Evolutionary conservation across 23 tunicate genomes (phyloP), one percentile per base, ranked within the genome.

Genomic region (Styela clava): DNA sequence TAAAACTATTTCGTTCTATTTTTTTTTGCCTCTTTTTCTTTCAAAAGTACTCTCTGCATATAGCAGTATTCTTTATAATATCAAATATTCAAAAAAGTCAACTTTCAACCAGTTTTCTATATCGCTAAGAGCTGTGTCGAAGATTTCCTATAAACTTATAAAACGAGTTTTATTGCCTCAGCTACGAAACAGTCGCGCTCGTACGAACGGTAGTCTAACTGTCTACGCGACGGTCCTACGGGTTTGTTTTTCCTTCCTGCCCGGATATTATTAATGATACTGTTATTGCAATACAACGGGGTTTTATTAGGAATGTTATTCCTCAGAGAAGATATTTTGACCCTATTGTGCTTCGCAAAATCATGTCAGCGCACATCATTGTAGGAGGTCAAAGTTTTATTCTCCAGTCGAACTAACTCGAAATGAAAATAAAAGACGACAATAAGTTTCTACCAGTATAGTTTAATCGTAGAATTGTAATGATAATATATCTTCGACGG

Each of bases 231-330:
- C n/a, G n/a, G n/a, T n/a, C n/a, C n/a, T n/a, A n/a, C n/a, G n/a
- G 23, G 31, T 67, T 67, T 67, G 71, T 67, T 67, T 67, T 27
- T 16, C 30, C 23, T 18, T 25, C 32, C 16, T 29, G 31, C 71
- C 71, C 71, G 71, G 71, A 67, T 67, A 67, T 67, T 67, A 67
- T 67, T 25, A 67, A 67, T 67, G 71, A 67, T 67, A 67, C 22
- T 67, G 71, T 67, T 67, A 67, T 67, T 67, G 31, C 31, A 67
- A 16, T 19, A 67, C 22, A 25, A 27, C 30, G 64, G 64, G 64
- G 64, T 61, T 61, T 61, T 61, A 61, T 61, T 23, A 67, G 31
- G 31, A 67, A 25, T 67, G 31, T 67, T 67, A 67, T 67, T 67
- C 30, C 22, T 24, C 23, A 22, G 16, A 22, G 23, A 22, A 67